Evolutionary conservation across 2,113 vertebrate genomes (phyloP).

Genomic region (Callaeas wilsoni): DNA sequence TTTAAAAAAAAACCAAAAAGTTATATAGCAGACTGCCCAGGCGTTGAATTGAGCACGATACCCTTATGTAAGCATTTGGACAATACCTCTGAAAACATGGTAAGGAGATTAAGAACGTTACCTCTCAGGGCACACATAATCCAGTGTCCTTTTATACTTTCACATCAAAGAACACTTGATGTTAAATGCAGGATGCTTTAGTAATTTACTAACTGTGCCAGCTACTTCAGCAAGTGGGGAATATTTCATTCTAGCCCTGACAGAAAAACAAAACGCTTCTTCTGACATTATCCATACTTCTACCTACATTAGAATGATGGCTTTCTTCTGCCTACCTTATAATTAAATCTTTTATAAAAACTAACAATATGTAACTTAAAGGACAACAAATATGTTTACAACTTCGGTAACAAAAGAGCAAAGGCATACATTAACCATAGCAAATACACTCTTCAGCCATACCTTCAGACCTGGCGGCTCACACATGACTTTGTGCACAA

Average conservation of each 20-base stretch:
- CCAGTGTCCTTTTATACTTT: constrained; percentile 1
- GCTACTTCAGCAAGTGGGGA: neutral
- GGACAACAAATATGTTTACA: rapidly evolving
- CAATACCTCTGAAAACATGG: neutral
- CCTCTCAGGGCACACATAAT: constrained; percentile 17
- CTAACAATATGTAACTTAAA: neutral
- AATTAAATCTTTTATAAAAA: neutral
- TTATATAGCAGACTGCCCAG: neutral
- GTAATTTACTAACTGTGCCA: neutral
- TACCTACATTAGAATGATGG: neutral
- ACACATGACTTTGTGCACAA: neutral
- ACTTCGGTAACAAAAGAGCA: rapidly evolving
- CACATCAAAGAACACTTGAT: neutral
- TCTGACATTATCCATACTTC: neutral
- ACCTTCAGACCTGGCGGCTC: neutral
- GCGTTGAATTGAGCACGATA: neutral
- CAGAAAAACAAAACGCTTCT: neutral
- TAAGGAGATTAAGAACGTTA: constrained; percentile 34
- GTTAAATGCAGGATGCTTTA: neutral
- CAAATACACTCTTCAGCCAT: neutral
- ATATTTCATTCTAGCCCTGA: neutral
- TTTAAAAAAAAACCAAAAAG: neutral
- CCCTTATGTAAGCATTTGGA: neutral
- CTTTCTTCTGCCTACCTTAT: neutral
- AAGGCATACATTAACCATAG: neutral